phyloP scores from a whole-genome alignment of 2,113 vertebrate genomes.

The Lepus americanus region DNA sequence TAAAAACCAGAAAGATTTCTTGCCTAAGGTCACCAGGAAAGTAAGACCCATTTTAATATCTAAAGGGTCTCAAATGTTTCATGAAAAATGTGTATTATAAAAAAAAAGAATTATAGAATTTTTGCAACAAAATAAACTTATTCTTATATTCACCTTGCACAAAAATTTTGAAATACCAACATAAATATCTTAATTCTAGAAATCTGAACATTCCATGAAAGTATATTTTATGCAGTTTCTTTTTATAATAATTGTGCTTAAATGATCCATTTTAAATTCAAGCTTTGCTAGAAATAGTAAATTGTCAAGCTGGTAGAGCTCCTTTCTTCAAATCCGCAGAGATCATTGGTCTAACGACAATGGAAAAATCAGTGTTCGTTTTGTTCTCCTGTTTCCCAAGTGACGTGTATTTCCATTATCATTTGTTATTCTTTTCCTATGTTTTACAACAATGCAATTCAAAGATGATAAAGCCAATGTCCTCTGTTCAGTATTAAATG shows the following conservation, averaged over 20 bases:
- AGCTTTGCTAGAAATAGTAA: not conserved
- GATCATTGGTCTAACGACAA: not conserved
- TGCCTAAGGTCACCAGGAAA: not conserved
- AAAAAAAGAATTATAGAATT: no score
- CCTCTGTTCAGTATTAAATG: not conserved
- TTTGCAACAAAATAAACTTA: no score
- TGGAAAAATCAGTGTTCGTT: not conserved
- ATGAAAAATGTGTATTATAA: no score
- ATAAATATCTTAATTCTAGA: slow-evolving; percentile 29
- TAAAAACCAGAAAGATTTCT: not conserved
- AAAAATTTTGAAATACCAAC: no score
- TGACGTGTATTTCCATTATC: not conserved
- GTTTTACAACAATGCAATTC: not conserved
- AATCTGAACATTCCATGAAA: not conserved
- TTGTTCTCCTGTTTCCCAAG: not conserved
- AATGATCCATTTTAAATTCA: not conserved
- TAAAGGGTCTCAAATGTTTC: no score
- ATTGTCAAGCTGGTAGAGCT: not conserved
- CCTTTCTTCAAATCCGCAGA: not conserved
- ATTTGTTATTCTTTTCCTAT: not conserved
- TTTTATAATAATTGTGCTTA: not conserved
- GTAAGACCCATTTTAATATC: not conserved
- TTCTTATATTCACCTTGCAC: no score
- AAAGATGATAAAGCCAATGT: not conserved
- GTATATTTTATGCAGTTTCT: not conserved